Evolutionary conservation across 1,140 invertebrate genomes (phyloP), one percentile per base, ranked within the genome.

Genomic region (Neomicropteryx cornuta): DNA sequence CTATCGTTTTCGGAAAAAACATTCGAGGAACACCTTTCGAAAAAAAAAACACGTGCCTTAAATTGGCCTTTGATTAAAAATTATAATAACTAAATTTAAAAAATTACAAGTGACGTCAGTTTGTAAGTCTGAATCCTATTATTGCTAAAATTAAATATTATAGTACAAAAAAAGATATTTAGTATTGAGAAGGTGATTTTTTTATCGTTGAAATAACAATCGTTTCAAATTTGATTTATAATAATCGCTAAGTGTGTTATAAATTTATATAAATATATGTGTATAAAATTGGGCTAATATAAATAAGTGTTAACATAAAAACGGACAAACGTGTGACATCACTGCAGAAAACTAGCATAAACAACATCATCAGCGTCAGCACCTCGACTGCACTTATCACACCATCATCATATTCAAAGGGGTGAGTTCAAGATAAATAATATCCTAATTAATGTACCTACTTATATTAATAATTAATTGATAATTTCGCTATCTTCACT

Each of bases 1-100:
- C 42, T 44, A 47, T 38, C 32, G 42, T 28, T 32, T 39, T 35
- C 6, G 5, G 16, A 35, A 32, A 8, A 32, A 32, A 32, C n/a
- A n/a, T n/a, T n/a, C n/a, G 16, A 32, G 16, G 31, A 32, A 32
- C 31, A 6, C 10, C 31, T 10, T 32, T 32, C 20, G 20, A 44
- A 40, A 42, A 22, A 44, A 24, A 47, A 42, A 22, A 33, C 39
- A 39, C 43, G 46, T 47, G 46, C 46, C 46, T 47, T 47, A 47
- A 44, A 44, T 47, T 36, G 46, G 46, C 46, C 46, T n/a, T n/a
- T n/a, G n/a, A n/a, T 47, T 47, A 44, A 47, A 47, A 47, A 42
- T 46, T 44, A 47, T 47, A 47, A 44, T 47, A 44, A 45, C 42
- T 44, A 42, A 30, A 36, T 42, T 37, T 47, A 41, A 39, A 34